Conservation (phyloP, 2,113 vertebrate genomes). For the Dasyornis broadbenti region DNA sequence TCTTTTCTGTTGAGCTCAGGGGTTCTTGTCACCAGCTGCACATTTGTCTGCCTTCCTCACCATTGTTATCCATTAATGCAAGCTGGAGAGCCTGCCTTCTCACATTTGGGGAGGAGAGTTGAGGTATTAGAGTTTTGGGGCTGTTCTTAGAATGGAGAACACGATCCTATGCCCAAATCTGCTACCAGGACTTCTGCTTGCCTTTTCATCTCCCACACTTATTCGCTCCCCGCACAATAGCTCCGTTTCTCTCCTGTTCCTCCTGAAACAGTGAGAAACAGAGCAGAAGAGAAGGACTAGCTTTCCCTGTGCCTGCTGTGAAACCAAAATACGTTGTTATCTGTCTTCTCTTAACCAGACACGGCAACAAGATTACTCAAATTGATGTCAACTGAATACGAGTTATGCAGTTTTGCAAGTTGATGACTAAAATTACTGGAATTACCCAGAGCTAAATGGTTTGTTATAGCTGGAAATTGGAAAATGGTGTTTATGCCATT, state of each 20-base stretch:
- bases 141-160: neutral
- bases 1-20: neutral
- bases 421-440: conserved; percentile 3
- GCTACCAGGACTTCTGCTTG: neutral
- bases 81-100: neutral
- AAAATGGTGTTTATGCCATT: neutral
- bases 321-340: neutral
- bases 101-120: neutral
- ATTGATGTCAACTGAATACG: neutral
- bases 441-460: neutral
- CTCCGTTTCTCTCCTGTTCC: neutral
- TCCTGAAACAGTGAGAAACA: neutral
- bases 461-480: neutral
- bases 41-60: neutral
- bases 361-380: neutral
- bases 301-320: neutral
- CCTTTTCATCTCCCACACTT: neutral
- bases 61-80: neutral
- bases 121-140: neutral
- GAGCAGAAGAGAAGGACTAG: neutral
- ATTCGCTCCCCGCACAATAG: neutral
- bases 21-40: neutral
- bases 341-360: neutral
- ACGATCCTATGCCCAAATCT: neutral
- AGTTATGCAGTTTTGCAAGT: neutral